Base-by-base conservation (phyloP, 1,140 invertebrate genomes). In the Drosophila busckii region DNA sequence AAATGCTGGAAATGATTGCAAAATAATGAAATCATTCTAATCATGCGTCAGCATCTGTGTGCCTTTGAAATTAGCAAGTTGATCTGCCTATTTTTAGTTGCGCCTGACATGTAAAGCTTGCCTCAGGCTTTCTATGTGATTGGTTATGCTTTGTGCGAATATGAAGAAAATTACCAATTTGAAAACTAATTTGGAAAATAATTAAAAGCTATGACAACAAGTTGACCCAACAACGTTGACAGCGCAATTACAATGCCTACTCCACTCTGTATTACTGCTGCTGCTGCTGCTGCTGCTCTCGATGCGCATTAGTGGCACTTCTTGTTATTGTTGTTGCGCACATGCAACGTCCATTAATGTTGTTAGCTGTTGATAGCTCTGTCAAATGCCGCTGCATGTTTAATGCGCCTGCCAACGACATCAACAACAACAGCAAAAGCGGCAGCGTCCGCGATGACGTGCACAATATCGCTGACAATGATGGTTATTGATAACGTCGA, bases 141-240 rank as follows among this genome's bases (percentile, higher is more conserved):
- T 45, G 13, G 32, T 22, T 31, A 31, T 29, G 38, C 22, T 62
- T 42, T 63, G 54, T 53, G 75, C 31, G 75, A 83, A 83, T 70
- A 61, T 41, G 76, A 82, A 82, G 75, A 75, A 75, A 75, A 82
- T 82, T 82, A 83, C 60, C 76, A 82, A 82, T 82, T 82, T 82
- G 75, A 48, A 82, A 82, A 82, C 76, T 82, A 82, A 82, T 82
- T 82, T 82, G 70, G 52, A 75, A 82, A 82, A 76, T 82, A 82
- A 83, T 83, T 82, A 83, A 82, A 83, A 83, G 76, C 75, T 59
- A 82, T 82, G 59, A 50, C 63, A 55, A 45, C 67, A 35, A 29
- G 31, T 26, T 10, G 9, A 12, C 0, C 15, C 26, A 5, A 26
- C 23, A 15, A 20, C 48, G 70, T 59, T 73, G 70, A 75, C 67